Evolutionary conservation across 1,140 invertebrate genomes (phyloP).

Genomic region (Leptestheria dahalacensis): DNA sequence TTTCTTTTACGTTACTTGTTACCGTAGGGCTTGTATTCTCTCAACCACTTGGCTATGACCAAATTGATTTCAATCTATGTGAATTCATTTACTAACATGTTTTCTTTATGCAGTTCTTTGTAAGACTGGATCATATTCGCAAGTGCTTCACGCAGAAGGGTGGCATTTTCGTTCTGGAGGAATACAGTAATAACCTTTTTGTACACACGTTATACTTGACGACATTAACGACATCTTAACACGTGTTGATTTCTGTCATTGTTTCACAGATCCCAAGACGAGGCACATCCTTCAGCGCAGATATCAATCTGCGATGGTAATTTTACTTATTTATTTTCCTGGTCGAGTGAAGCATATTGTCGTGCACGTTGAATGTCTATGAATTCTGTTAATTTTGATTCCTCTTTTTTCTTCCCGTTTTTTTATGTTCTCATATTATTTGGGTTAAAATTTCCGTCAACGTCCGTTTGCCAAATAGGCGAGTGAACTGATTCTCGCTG

Average conservation of each 20-base stretch:
- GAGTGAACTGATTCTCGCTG: conserved; percentile 36
- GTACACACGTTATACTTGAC: conserved; percentile 4
- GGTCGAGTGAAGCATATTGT: too few relatives aligned
- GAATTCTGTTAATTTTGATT: conserved; percentile 3
- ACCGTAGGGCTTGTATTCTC: too few relatives aligned
- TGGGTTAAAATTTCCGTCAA: too few relatives aligned
- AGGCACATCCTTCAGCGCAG: conserved; percentile 88
- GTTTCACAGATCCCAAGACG: conserved; percentile 86
- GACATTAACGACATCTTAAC: not conserved
- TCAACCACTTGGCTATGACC: not conserved
- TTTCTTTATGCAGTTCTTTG: conserved; percentile 85
- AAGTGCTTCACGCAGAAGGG: conserved; percentile 99
- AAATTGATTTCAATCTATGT: not conserved
- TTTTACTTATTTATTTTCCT: conserved; percentile 20
- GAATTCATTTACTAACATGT: conserved; percentile 13
- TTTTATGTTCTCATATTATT: not conserved
- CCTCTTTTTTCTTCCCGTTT: conserved; percentile 12
- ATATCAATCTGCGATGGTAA: conserved; percentile 95
- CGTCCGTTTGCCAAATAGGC: conserved; percentile 32
- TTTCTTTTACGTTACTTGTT: too few relatives aligned
- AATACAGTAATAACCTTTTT: conserved; percentile 63
- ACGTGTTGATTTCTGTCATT: not conserved
- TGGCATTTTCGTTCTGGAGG: conserved; percentile 97
- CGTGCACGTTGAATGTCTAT: conserved; percentile 13
- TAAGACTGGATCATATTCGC: conserved; percentile 94